Percentiles rank a stretch among this genome's conserved stretches.
Evolutionary conservation across 2,113 vertebrate species (phyloP).

Genomic region (Macrotus californicus): DNA sequence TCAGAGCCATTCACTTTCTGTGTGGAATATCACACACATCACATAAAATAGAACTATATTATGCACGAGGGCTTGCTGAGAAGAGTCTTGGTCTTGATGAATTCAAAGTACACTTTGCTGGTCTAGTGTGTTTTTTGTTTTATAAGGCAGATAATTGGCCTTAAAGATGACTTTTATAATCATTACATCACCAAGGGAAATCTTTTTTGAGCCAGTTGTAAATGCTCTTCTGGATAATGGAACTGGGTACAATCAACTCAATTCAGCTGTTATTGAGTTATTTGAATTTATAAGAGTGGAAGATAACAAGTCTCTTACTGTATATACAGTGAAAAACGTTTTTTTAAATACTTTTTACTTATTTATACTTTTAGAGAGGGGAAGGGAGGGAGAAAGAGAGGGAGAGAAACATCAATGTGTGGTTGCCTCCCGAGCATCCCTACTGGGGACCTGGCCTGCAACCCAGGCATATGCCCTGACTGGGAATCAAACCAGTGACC

Average conservation of each 20-base stretch:
- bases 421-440: too few relatives aligned
- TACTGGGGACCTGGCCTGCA: too few relatives aligned
- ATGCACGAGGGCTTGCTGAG: constrained; percentile 97
- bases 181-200: constrained; percentile 94
- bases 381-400: too few relatives aligned
- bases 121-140: constrained; percentile 96
- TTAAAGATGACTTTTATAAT: constrained; percentile 94
- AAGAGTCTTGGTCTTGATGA: constrained; percentile 96
- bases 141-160: constrained; percentile 92
- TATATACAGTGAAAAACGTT: too few relatives aligned
- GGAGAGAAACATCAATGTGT: too few relatives aligned
- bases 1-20: constrained; percentile 96
- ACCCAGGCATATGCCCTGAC: too few relatives aligned
- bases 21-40: constrained; percentile 97
- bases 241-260: constrained; percentile 93
- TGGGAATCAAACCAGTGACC: too few relatives aligned
- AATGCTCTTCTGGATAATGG: constrained; percentile 93
- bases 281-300: constrained; percentile 98
- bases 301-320: constrained; percentile 96
- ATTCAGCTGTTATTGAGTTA: constrained; percentile 94
- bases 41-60: constrained; percentile 96
- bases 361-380: too few relatives aligned
- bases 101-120: constrained; percentile 96
- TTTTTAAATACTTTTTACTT: too few relatives aligned
- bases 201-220: constrained; percentile 92